Percentiles rank a stretch among this genome's conserved stretches.
Evolutionary conservation across 2,797 vertebrate genomes (phyloP).

Genomic region (Hyperoplus lanceolatus): DNA sequence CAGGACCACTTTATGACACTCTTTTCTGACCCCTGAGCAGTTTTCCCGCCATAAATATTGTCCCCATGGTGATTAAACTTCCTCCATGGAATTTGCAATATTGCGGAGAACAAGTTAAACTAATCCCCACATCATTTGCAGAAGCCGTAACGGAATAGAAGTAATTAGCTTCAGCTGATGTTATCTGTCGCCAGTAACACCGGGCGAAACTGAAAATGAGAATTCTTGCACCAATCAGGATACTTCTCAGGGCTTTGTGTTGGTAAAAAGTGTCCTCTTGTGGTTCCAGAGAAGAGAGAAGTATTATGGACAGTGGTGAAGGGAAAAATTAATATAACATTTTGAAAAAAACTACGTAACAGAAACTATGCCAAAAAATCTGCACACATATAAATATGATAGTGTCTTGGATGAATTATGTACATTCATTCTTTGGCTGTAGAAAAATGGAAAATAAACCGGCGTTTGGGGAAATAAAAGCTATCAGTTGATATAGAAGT

Average conservation of each 20-base stretch:
- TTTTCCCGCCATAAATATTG: neutral
- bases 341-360: too few relatives aligned
- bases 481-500: conserved; percentile 27
- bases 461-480: conserved; percentile 21
- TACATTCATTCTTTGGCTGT: neutral
- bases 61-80: neutral
- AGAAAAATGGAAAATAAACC: conserved; percentile 5
- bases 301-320: too few relatives aligned
- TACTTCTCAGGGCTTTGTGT: neutral
- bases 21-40: neutral
- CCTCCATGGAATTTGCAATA: neutral
- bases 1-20: neutral
- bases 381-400: neutral
- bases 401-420: neutral
- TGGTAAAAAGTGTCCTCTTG: neutral
- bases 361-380: neutral
- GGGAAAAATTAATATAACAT: too few relatives aligned
- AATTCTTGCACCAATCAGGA: neutral
- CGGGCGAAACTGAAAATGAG: neutral
- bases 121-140: neutral
- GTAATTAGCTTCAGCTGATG: neutral
- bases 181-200: neutral
- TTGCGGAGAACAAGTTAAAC: neutral
- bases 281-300: neutral
- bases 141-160: neutral